Evolutionary conservation across 2,797 vertebrate genomes (phyloP).

Genomic region (Trichosurus vulpecula): DNA sequence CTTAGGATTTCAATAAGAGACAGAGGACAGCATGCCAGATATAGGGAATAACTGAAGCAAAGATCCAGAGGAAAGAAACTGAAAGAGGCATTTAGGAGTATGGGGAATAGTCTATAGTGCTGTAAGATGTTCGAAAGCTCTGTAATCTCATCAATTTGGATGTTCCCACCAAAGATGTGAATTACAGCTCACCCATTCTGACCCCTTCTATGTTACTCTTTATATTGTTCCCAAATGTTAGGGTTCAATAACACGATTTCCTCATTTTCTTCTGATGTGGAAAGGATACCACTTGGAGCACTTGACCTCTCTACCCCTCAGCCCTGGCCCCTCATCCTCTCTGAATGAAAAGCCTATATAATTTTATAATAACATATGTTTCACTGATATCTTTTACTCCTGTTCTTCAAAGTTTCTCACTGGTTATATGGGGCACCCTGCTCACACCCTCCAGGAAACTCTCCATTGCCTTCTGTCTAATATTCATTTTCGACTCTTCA

Average conservation of each 20-base stretch:
- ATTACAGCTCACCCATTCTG: not conserved
- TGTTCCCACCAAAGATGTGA: not conserved
- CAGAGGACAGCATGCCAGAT: not conserved
- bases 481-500: not conserved
- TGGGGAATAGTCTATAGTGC: not conserved
- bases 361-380: not conserved
- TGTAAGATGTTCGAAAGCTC: not conserved
- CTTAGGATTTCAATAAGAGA: not conserved
- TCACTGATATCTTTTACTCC: not conserved
- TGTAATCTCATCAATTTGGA: not conserved
- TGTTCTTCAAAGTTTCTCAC: not conserved
- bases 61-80: not conserved
- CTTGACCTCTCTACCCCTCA: not conserved
- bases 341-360: not conserved
- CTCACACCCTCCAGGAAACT: not conserved
- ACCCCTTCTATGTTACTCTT: not conserved
- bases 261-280: not conserved
- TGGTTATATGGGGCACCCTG: not conserved
- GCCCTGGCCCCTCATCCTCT: not conserved
- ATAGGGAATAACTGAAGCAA: not conserved
- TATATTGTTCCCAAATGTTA: not conserved
- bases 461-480: not conserved
- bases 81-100: not conserved
- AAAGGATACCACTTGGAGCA: not conserved
- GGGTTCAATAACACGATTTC: not conserved